These are phyloP conservation scores for Andrena dorsata DNA, from an alignment of 2,888 invertebrate genomes.

Conservation along the genomic window DNA sequence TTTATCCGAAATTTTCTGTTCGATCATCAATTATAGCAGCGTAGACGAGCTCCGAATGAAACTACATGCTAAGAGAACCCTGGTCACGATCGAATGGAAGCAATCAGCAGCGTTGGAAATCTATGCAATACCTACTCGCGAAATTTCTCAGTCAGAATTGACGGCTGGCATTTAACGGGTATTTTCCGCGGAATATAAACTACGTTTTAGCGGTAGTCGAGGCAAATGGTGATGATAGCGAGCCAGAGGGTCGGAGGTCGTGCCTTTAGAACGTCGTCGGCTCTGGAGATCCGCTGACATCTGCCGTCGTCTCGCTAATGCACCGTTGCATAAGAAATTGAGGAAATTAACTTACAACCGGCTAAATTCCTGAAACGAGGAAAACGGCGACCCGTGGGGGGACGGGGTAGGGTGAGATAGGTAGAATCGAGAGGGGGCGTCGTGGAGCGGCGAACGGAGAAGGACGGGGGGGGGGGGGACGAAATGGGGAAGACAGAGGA, in stretches of 20 bases:
- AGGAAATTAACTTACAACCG: constrained; percentile 74
- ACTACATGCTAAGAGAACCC: background rate
- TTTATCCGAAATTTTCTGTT: background rate
- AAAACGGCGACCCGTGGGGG: constrained; percentile 37
- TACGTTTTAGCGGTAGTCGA: constrained; percentile 37
- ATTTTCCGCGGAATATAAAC: constrained; percentile 51
- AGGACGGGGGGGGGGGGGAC: constrained; percentile 15
- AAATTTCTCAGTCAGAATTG: constrained; percentile 31
- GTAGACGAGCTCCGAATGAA: background rate
- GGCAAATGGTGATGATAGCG: constrained; percentile 45
- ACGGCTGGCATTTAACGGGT: constrained; percentile 47
- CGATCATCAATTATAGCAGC: background rate
- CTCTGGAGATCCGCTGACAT: constrained; percentile 58
- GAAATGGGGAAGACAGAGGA: constrained; percentile 42
- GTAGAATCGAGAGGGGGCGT: constrained; percentile 33
- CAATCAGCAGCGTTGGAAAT: background rate
- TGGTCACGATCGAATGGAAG: background rate
- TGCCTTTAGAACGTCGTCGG: constrained; percentile 38
- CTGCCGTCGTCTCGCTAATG: constrained; percentile 68
- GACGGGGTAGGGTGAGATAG: constrained; percentile 25
- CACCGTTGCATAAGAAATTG: constrained; percentile 73
- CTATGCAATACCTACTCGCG: background rate
- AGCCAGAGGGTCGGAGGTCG: constrained; percentile 21
- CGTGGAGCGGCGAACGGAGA: constrained; percentile 20
- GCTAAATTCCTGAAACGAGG: constrained; percentile 65